Evolutionary conservation across 2,888 invertebrate species (phyloP).

Genomic region (Gnatocerus cornutus): DNA sequence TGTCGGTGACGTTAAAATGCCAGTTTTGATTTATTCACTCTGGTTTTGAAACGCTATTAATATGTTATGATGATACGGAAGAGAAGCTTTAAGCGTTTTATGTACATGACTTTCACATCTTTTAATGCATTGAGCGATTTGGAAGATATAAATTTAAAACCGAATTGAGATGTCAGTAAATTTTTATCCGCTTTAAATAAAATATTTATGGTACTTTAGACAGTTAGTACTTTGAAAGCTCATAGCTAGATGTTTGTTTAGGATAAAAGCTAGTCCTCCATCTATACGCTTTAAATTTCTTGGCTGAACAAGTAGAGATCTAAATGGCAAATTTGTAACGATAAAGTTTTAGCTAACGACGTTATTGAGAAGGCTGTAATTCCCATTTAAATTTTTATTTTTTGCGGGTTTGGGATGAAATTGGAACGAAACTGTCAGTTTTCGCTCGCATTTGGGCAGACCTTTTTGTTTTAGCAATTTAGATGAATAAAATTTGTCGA

Average conservation of each 20-base stretch:
- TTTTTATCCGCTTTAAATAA: conserved; percentile 5
- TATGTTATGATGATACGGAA: conserved; percentile 6
- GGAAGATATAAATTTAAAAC: conserved; percentile 9
- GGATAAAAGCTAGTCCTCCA: background rate
- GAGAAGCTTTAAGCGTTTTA: conserved; percentile 19
- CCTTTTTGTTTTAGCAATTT: background rate
- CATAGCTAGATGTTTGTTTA: background rate
- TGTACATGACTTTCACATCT: conserved; percentile 14
- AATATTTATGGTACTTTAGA: background rate
- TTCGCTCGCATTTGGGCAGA: background rate
- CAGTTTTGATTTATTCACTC: conserved; percentile 29
- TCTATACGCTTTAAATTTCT: no score
- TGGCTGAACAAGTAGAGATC: no score
- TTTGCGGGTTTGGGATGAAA: no score
- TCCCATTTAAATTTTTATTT: no score
- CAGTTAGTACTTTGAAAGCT: background rate
- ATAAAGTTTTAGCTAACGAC: no score
- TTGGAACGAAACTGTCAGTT: no score
- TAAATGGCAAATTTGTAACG: no score
- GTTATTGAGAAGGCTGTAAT: no score
- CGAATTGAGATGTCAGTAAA: conserved; percentile 5
- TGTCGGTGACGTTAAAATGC: conserved; percentile 25
- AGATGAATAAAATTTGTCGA: conserved; percentile 6
- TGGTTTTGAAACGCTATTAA: conserved; percentile 28
- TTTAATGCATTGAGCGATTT: conserved; percentile 15